Evolutionary conservation across 2,113 vertebrate species (phyloP), one percentile per base, ranked within the genome.

Genomic region (Chionomys nivalis): DNA sequence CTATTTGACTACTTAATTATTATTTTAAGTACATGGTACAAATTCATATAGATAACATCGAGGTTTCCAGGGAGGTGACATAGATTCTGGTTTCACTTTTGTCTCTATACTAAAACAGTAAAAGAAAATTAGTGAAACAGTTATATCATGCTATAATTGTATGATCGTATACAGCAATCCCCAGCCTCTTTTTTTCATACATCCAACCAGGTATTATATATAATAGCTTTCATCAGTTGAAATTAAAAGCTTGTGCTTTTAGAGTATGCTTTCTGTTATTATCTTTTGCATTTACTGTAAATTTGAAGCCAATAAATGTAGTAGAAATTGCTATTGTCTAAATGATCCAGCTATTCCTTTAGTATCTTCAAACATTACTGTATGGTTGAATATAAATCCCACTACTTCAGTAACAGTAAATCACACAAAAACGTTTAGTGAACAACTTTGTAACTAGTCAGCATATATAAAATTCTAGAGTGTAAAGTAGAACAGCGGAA

Each of bases 51-150:
- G 14, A 85, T n/a, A 93, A 39, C 76, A 87, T 44, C 81, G 23
- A 89, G 49, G 93, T 97, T 97, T 95, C 78, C 42, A 91, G 11
- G 5, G 13, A 4, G 28, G 44, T 91, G n/a, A 70, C 58, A 81
- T 47, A 83, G 23, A 89, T 95, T 87, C 19, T 52, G 24, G 12
- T 89, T 96, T 92, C 96, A 96, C 76, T 94, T 75, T 97, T 93
- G 47, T 92, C 17, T 96, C 12, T 89, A 70, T 58, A 52, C 14
- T 73, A 87, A 95, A 96, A 93, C 47, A 73, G 87, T 89, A 94
- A 63, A 88, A 97, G n/a, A n/a, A n/a, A 87, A 92, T 42, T 52
- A 94, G 78, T 82, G 5, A 68, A 92, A 58, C 5, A 86, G 93
- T 65, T 83, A 85, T 70, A 89, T 78, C 78, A 7, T 82, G 91